Conservation (phyloP, 2,113 vertebrate genomes). For the Lepus europaeus region DNA sequence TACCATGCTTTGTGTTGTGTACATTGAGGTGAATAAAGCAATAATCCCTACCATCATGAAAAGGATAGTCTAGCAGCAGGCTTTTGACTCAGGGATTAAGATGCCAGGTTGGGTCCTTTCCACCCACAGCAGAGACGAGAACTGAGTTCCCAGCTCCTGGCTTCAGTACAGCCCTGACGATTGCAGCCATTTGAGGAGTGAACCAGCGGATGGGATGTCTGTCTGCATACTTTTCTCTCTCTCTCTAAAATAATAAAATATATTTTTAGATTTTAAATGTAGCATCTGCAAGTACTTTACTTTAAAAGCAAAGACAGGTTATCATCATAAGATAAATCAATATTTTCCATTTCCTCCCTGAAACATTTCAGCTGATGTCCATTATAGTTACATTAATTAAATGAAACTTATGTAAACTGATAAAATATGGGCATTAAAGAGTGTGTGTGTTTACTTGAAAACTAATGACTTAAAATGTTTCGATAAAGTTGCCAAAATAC, state of each 20-base stretch:
- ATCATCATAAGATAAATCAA: neutral
- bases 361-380: neutral
- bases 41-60: neutral
- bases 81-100: too few species aligned
- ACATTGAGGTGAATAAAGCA: conserved; percentile 1
- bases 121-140: too few species aligned
- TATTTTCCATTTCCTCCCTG: neutral
- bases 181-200: too few species aligned
- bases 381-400: conserved; percentile 31
- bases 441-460: conserved; percentile 19
- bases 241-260: too few species aligned
- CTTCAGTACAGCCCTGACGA: too few species aligned
- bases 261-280: too few species aligned
- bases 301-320: neutral
- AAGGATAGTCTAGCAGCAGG: neutral
- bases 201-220: too few species aligned
- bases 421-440: neutral
- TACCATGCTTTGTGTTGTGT: neutral
- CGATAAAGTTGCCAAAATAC: conserved; percentile 28
- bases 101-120: too few species aligned
- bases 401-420: neutral
- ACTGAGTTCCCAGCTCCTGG: too few species aligned
- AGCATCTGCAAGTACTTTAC: too few species aligned
- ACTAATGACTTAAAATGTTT: conserved; percentile 43
- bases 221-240: too few species aligned